Evolutionary conservation across 1,140 invertebrate species (phyloP).

Genomic region (Philaenus spumarius): DNA sequence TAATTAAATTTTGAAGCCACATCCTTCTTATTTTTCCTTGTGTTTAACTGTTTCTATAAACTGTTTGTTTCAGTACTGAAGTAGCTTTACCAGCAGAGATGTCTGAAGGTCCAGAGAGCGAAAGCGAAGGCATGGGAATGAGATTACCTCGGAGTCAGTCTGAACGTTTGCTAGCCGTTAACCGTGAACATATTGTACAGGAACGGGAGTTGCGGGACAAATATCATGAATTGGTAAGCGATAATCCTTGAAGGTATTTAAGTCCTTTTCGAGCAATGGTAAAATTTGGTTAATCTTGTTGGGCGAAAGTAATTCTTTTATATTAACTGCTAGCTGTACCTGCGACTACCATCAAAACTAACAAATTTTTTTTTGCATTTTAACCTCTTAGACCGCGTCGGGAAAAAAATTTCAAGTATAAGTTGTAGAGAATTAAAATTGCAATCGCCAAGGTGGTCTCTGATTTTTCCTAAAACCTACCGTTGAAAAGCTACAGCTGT

Average conservation of each 20-base stretch:
- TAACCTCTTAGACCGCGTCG: no score
- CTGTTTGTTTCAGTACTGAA: constrained; percentile 11
- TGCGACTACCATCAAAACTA: no score
- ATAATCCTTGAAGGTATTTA: not conserved
- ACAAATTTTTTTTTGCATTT: no score
- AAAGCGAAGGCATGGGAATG: constrained; percentile 42
- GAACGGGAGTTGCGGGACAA: constrained; percentile 76
- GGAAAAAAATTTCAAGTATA: no score
- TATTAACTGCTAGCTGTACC: no score
- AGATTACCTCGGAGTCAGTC: constrained; percentile 55
- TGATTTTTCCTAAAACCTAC: no score
- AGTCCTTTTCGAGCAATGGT: no score
- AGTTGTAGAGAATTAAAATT: no score
- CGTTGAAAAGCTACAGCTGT: no score
- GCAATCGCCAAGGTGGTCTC: no score
- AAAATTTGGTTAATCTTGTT: no score
- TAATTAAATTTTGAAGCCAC: not conserved
- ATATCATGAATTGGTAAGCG: constrained; percentile 63
- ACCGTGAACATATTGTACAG: constrained; percentile 60
- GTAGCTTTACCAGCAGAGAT: not conserved
- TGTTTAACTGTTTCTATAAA: not conserved
- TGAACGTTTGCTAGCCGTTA: constrained; percentile 55
- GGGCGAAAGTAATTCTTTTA: no score
- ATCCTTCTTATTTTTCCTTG: not conserved
- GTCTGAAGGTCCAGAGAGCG: constrained; percentile 22